A percentile compares a stretch with the other conserved stretches of the same genome.
phyloP scores from a whole-genome alignment of 2,113 vertebrate genomes.

The Centropus unirufus region DNA sequence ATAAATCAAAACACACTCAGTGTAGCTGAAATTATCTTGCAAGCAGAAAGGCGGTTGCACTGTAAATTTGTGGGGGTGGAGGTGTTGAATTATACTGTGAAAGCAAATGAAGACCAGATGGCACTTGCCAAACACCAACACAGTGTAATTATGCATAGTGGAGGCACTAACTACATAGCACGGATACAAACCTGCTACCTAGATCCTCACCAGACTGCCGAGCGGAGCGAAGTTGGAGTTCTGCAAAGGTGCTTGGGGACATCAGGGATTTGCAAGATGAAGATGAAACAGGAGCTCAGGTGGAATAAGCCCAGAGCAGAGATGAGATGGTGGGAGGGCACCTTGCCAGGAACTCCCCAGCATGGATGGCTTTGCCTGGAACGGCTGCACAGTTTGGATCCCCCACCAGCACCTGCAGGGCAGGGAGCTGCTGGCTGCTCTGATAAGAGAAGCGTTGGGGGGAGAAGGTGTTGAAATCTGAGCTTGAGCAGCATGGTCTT shows the following conservation, averaged over 20 bases:
- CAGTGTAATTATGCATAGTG: neutral
- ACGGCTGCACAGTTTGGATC: neutral
- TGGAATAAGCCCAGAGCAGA: neutral
- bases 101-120: slow-evolving; percentile 74
- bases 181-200: slow-evolving; percentile 53
- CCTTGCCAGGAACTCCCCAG: neutral
- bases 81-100: slow-evolving; percentile 51
- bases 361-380: neutral
- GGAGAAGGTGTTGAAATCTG: neutral
- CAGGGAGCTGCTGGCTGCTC: neutral
- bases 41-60: slow-evolving; percentile 19
- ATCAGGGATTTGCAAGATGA: neutral
- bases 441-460: rapidly evolving
- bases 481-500: neutral
- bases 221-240: neutral
- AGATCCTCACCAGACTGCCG: neutral
- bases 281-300: neutral
- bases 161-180: slow-evolving; percentile 39
- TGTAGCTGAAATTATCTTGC: slow-evolving; percentile 28
- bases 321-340: neutral
- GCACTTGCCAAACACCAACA: slow-evolving; percentile 67
- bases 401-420: rapidly evolving
- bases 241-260: neutral
- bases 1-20: slow-evolving; percentile 25
- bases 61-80: slow-evolving; percentile 40